Percentiles rank a stretch among this genome's conserved stretches.
Conservation (phyloP, 2,113 vertebrate species). For the Tachuris rubrigastra region DNA sequence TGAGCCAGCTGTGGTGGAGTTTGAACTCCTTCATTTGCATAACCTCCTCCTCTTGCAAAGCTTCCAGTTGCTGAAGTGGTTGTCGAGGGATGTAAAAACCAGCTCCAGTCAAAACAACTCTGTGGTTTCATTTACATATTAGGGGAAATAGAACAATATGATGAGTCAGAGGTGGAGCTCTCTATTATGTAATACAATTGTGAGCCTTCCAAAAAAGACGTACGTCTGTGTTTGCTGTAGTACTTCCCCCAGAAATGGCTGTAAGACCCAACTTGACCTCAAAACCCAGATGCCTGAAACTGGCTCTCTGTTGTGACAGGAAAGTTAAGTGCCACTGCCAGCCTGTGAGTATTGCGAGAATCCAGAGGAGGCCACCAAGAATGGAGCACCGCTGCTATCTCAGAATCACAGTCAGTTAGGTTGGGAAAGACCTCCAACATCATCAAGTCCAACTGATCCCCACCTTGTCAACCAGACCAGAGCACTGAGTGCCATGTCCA, state of each 20-base stretch:
- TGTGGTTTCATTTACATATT: conserved; percentile 29
- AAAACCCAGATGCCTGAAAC: background rate
- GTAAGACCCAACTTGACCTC: conserved; percentile 17
- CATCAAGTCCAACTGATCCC: rapidly evolving
- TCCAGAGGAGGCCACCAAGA: background rate
- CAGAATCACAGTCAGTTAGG: rapidly evolving
- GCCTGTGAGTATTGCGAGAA: background rate
- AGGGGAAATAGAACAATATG: background rate
- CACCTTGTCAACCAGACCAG: background rate
- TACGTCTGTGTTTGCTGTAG: background rate
- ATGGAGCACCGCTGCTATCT: background rate
- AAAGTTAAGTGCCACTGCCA: background rate
- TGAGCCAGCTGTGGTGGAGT: background rate
- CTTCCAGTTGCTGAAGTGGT: background rate
- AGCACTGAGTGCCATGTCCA: rapidly evolving
- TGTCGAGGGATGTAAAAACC: background rate
- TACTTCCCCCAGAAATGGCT: conserved; percentile 16
- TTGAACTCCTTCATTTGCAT: background rate
- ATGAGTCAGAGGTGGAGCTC: conserved; percentile 8
- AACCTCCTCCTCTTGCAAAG: background rate
- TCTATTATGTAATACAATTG: background rate
- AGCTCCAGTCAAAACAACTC: conserved; percentile 37
- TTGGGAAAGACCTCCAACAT: background rate
- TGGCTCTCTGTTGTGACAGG: background rate
- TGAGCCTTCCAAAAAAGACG: background rate